Base-by-base conservation (phyloP, 2,113 vertebrate species). In the Diphyllodes magnificus region DNA sequence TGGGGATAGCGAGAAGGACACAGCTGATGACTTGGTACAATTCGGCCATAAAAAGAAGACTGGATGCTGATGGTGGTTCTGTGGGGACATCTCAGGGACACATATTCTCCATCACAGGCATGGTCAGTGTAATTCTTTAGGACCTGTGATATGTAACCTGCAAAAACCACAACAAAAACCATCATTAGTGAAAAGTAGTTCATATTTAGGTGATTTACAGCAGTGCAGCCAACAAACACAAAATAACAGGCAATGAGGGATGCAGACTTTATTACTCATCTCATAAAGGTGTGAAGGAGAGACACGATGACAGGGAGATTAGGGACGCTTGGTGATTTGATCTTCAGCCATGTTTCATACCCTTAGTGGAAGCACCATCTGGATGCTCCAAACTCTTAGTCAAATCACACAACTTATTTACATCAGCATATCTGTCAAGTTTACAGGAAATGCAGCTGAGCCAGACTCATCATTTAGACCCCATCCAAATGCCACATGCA, bases 21-120 rank as follows among this genome's bases (percentile, higher is more conserved):
- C 93, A 98, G 98, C 49, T 98, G 97, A 45, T 97, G 98, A 44
- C 98, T 98, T 45, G 98, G 96, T 63, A 98, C 95, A 96, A 91
- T 98, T 53, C 98, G 97, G 65, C 99, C 98, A 6, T 99, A 99
- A 97, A 99, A 99, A 37, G 99, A 98, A 15, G 98, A 98, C 80
- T 99, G 99, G 96, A 99, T 97, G 45, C 98, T 98, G 97, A 99
- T 98, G 94, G 98, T 98, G 65, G 99, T 99, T 94, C 98, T 98
- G 71, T 98, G 98, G n/a, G 98, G 99, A 80, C 99, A 99, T 79
- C 97, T 98, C 60, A 99, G 96, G 13, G 98, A 98, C 94, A 99
- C 94, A 81, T 98, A 98, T 83, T 98, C 98, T 92, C 98, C 98
- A 94, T 99, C 99, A 8, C 99, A 99, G 72, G 98, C 98, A 88